These are phyloP conservation scores for Leptopilina syphax DNA, from an alignment of 2,888 invertebrate species.

Conservation along the genomic window DNA sequence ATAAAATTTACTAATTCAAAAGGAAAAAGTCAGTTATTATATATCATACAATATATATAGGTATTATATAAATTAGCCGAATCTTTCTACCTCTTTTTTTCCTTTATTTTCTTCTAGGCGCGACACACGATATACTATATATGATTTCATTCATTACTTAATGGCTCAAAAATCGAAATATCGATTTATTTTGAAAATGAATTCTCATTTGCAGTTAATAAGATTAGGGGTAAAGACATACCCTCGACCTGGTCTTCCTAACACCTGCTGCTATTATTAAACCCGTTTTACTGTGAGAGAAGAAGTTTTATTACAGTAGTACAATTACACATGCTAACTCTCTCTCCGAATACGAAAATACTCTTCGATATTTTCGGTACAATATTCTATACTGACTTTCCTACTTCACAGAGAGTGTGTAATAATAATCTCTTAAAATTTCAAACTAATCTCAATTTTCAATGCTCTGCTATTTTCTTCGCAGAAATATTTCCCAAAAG, in stretches of 20 bases:
- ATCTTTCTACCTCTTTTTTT: no score
- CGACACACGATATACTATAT: background rate
- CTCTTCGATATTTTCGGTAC: constrained; percentile 6
- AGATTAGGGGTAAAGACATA: constrained; percentile 4
- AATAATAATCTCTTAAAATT: background rate
- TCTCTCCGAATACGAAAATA: constrained; percentile 31
- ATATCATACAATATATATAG: no score
- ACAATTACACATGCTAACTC: constrained; percentile 13
- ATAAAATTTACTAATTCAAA: no score
- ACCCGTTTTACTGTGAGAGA: background rate
- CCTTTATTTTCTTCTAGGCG: background rate
- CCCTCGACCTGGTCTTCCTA: constrained; percentile 25
- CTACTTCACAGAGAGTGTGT: background rate
- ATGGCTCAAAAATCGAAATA: background rate
- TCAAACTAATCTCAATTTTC: background rate
- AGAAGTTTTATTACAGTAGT: constrained; percentile 18
- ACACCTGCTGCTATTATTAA: constrained; percentile 33
- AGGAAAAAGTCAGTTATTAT: no score
- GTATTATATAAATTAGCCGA: no score
- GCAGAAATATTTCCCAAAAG: no score
- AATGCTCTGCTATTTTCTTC: no score
- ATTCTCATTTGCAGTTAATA: constrained; percentile 17
- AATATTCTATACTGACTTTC: background rate
- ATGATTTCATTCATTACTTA: background rate
- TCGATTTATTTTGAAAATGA: background rate